Conservation (phyloP, 2,888 invertebrate species). For the Catocala sponsa region DNA sequence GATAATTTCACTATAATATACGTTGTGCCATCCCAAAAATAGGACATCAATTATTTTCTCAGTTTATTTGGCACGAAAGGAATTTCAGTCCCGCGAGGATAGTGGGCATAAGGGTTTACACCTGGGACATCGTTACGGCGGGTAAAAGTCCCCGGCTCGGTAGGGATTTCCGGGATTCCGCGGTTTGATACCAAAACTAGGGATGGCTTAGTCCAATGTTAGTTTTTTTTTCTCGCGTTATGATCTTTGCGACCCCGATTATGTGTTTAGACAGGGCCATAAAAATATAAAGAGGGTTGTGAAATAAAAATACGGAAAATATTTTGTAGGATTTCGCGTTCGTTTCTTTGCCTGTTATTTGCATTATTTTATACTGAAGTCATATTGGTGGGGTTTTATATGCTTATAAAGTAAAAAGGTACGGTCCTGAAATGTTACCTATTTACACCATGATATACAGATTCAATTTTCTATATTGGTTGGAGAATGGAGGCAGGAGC, state of each 20-base stretch:
- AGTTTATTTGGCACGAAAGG: slow-evolving; percentile 47
- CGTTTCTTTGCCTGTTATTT: slow-evolving; percentile 36
- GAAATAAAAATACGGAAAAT: slow-evolving; percentile 45
- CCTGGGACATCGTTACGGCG: slow-evolving; percentile 54
- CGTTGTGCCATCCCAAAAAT: slow-evolving; percentile 33
- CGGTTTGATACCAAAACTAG: slow-evolving; percentile 48
- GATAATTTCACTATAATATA: slow-evolving; percentile 33
- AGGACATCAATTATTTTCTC: slow-evolving; percentile 51
- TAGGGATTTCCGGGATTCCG: slow-evolving; percentile 46
- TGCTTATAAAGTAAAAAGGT: slow-evolving; percentile 44
- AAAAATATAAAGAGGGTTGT: slow-evolving; percentile 44
- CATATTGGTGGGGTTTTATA: slow-evolving; percentile 44
- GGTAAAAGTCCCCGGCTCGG: slow-evolving; percentile 45
- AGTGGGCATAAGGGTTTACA: slow-evolving; percentile 50
- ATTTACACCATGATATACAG: slow-evolving; percentile 48
- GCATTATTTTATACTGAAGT: slow-evolving; percentile 43
- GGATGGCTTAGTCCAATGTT: slow-evolving; percentile 34
- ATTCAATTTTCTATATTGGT: slow-evolving; percentile 44
- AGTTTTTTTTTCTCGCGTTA: slow-evolving; percentile 29
- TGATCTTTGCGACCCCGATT: slow-evolving; percentile 44
- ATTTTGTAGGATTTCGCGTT: slow-evolving; percentile 37
- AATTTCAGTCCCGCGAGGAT: slow-evolving; percentile 31
- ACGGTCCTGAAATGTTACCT: slow-evolving; percentile 30
- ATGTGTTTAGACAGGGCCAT: slow-evolving; percentile 40
- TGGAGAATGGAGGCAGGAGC: slow-evolving; percentile 9